A percentile compares a stretch with the other conserved stretches of the same genome.
Evolutionary conservation across 1,140 invertebrate genomes (phyloP).

Genomic region (Phortica variegata): DNA sequence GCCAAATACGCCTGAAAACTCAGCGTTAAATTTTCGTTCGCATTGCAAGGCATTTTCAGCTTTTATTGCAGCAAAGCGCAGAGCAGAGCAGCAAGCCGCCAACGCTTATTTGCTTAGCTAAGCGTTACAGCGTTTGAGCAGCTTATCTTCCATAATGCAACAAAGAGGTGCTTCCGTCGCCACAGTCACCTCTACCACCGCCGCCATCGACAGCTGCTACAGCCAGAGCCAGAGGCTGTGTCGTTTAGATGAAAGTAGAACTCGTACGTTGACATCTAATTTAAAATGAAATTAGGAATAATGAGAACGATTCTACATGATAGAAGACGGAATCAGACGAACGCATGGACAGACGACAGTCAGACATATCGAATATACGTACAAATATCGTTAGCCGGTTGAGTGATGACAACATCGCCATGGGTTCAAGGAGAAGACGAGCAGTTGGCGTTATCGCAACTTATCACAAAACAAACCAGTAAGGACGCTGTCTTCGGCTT

Average conservation of each 20-base stretch:
- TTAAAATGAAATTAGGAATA: slow-evolving; percentile 56
- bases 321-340: slow-evolving; percentile 22
- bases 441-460: too few species aligned
- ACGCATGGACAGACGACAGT: slow-evolving; percentile 12
- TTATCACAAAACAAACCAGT: too few species aligned
- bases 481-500: too few species aligned
- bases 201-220: background rate
- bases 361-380: slow-evolving; percentile 3
- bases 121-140: too few species aligned
- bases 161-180: slow-evolving; percentile 19
- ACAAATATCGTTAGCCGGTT: too few species aligned
- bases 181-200: slow-evolving; percentile 20
- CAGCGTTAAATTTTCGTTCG: too few species aligned
- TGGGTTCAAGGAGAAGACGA: too few species aligned
- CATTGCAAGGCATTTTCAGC: too few species aligned
- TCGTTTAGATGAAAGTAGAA: background rate
- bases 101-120: slow-evolving; percentile 9
- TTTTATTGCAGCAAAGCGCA: too few species aligned
- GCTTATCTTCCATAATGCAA: too few species aligned
- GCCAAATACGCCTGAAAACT: slow-evolving; percentile 7
- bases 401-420: too few species aligned
- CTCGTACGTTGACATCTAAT: slow-evolving; percentile 36
- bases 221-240: background rate
- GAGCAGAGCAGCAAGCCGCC: background rate
- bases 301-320: slow-evolving; percentile 50